These are phyloP conservation scores for Tenthredo mesomela DNA, from an alignment of 2,888 invertebrate genomes.

Conservation along the genomic window DNA sequence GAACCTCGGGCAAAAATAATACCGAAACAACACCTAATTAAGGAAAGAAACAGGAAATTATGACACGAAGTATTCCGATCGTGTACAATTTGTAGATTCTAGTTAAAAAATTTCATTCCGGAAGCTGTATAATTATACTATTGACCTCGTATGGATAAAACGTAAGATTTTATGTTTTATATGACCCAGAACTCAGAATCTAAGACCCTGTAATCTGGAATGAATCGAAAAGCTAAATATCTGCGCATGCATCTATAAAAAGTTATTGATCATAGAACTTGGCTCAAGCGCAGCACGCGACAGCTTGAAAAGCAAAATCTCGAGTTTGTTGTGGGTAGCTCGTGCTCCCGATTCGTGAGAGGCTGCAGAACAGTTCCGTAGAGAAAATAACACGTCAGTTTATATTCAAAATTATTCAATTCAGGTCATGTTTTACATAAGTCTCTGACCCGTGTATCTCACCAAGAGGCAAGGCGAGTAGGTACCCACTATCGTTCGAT, in stretches of 20 bases:
- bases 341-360: constrained; percentile 47
- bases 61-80: not conserved
- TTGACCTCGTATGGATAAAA: too few species aligned
- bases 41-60: constrained; percentile 20
- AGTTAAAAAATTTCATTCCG: not conserved
- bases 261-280: constrained; percentile 24
- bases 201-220: not conserved
- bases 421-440: constrained; percentile 51
- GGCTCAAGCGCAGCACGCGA: constrained; percentile 7
- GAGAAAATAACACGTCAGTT: constrained; percentile 47
- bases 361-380: not conserved
- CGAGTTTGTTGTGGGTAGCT: not conserved
- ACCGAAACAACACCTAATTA: constrained; percentile 38
- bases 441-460: constrained; percentile 46
- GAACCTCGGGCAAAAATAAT: constrained; percentile 21
- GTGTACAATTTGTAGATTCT: not conserved
- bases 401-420: constrained; percentile 51
- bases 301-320: constrained; percentile 30
- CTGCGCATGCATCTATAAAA: not conserved
- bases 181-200: not conserved
- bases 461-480: constrained; percentile 18
- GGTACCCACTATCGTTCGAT: constrained; percentile 11
- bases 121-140: not conserved
- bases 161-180: not conserved
- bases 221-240: not conserved